Percentiles rank a stretch among this genome's conserved stretches.
These are phyloP conservation scores for Brachionus koreanus DNA, from an alignment of 1,140 invertebrate genomes.

Conservation along the genomic window DNA sequence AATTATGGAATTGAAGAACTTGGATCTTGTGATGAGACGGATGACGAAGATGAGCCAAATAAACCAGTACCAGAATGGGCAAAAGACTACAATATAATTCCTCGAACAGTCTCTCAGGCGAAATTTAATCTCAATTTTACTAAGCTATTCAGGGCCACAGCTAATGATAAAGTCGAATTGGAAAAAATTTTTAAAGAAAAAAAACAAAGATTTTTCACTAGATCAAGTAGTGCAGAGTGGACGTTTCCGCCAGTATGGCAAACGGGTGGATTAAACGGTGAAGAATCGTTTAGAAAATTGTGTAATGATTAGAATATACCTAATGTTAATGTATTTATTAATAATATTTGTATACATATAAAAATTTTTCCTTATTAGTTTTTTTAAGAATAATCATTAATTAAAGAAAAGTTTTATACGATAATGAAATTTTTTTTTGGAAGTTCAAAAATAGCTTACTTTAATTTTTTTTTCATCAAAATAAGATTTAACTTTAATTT, in stretches of 20 bases:
- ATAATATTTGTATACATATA: no score
- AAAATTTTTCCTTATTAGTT: no score
- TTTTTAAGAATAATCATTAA: no score
- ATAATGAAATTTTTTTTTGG: no score
- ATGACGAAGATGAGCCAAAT: constrained; percentile 40
- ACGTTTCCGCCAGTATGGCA: background rate
- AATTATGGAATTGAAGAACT: constrained; percentile 32
- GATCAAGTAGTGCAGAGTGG: constrained; percentile 41
- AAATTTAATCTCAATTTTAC: constrained; percentile 1
- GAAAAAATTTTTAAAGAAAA: constrained; percentile 31
- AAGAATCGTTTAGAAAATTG: constrained; percentile 12
- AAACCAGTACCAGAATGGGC: constrained; percentile 42
- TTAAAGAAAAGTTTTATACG: no score
- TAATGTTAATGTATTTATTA: no score
- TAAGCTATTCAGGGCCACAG: background rate
- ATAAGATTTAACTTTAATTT: no score
- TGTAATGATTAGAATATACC: background rate
- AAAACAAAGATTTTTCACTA: background rate
- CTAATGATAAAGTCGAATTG: background rate
- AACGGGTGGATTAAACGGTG: background rate
- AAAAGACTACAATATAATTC: background rate
- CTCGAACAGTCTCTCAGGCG: background rate
- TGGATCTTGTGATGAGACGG: constrained; percentile 9
- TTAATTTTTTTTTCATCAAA: no score
- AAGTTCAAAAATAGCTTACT: no score